Evolutionary conservation across 2,797 vertebrate genomes (phyloP).

Genomic region (Pterois miles): DNA sequence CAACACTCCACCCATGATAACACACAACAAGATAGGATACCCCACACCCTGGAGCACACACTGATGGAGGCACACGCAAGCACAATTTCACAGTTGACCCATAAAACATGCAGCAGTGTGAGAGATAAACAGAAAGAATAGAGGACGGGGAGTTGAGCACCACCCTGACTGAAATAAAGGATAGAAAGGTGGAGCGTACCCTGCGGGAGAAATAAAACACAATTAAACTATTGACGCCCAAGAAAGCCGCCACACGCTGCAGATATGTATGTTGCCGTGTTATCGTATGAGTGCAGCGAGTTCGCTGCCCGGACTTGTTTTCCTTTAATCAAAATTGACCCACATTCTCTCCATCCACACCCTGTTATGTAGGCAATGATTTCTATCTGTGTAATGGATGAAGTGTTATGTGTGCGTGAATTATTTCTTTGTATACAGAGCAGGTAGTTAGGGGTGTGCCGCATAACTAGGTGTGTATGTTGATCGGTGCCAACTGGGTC

Average conservation of each 20-base stretch:
- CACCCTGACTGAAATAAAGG: conserved; percentile 39
- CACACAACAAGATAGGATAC: conserved; percentile 63
- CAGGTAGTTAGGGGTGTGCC: conserved; percentile 37
- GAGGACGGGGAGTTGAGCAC: conserved; percentile 32
- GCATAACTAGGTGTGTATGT: conserved; percentile 20
- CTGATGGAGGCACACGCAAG: conserved; percentile 6
- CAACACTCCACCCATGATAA: conserved; percentile 63
- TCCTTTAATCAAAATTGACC: conserved; percentile 53
- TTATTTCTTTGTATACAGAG: conserved; percentile 25
- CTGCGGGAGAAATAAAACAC: conserved; percentile 47
- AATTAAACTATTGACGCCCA: conserved; percentile 7
- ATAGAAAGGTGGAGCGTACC: conserved; percentile 35
- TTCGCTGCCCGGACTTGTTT: conserved; percentile 1
- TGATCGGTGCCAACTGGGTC: conserved; percentile 63
- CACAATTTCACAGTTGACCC: conserved; percentile 31
- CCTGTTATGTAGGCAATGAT: conserved; percentile 20
- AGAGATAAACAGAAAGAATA: conserved; percentile 44
- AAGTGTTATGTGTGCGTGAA: conserved; percentile 11
- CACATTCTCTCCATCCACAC: conserved; percentile 40
- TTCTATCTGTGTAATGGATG: conserved; percentile 9
- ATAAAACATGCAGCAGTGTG: conserved; percentile 33
- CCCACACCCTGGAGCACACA: conserved; percentile 51
- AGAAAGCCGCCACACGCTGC: not conserved
- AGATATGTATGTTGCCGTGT: not conserved
- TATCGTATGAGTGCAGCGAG: not conserved